These are phyloP conservation scores for Spodoptera frugiperda DNA, from an alignment of 1,140 invertebrate genomes.

Conservation along the genomic window DNA sequence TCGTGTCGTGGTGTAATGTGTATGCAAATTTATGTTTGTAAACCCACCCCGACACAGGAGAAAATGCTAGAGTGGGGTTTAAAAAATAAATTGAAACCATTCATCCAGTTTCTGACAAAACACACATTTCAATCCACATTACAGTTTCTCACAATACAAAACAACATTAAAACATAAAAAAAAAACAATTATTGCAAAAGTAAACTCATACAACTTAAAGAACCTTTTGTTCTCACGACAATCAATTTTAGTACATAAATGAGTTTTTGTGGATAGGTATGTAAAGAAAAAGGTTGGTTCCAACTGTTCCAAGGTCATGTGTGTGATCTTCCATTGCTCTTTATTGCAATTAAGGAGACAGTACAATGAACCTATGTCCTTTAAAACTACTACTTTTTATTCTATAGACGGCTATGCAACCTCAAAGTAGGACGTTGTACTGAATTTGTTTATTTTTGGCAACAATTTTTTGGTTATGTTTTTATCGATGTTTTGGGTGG, in stretches of 20 bases:
- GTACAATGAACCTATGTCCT: conserved; percentile 66
- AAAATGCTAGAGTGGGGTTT: no score
- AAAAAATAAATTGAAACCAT: no score
- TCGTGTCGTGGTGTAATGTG: no score
- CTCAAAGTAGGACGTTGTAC: conserved; percentile 38
- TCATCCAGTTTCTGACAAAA: no score
- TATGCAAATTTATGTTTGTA: no score
- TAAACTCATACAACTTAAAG: not conserved
- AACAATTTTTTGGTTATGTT: not conserved
- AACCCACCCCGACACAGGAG: no score
- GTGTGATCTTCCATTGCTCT: conserved; percentile 64
- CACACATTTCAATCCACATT: not conserved
- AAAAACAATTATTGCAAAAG: not conserved
- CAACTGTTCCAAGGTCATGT: conserved; percentile 61
- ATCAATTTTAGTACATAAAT: conserved; percentile 41
- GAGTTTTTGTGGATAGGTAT: conserved; percentile 36
- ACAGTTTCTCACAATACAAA: not conserved
- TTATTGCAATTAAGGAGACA: conserved; percentile 61
- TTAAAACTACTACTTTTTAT: conserved; percentile 43
- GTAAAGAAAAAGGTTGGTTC: conserved; percentile 42
- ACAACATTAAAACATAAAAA: not conserved
- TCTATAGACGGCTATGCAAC: not conserved
- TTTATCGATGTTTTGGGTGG: not conserved
- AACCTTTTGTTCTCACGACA: conserved; percentile 27
- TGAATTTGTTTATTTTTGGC: conserved; percentile 30